phyloP scores from a whole-genome alignment of 2,888 invertebrate species.

The Callyntrura guangdongensis region DNA sequence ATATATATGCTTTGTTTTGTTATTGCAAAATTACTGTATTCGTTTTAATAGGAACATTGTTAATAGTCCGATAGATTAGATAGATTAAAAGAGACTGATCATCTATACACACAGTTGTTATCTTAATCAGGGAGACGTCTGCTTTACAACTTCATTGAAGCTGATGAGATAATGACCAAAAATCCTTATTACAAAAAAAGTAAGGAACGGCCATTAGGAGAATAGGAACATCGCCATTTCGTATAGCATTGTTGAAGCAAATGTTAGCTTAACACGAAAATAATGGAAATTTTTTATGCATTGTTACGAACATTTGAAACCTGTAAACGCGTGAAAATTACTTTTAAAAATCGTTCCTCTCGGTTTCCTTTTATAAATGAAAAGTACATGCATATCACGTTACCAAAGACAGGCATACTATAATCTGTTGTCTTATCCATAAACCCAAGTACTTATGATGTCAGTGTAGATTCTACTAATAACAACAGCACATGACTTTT shows the following conservation, averaged over 20 bases:
- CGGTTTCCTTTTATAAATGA: constrained; percentile 13
- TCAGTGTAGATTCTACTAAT: constrained; percentile 1
- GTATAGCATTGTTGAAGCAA: constrained; percentile 6
- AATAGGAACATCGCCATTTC: constrained; percentile 15
- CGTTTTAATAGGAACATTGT: constrained; percentile 41
- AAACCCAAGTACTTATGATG: not conserved
- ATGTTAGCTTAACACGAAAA: constrained; percentile 38
- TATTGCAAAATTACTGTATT: constrained; percentile 32
- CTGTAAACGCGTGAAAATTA: constrained; percentile 49
- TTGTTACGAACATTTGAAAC: not conserved
- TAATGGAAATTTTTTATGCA: constrained; percentile 20
- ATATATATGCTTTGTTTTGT: not conserved
- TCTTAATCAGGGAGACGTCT: constrained; percentile 55
- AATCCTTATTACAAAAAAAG: constrained; percentile 20
- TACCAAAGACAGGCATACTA: not conserved
- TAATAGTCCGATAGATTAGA: constrained; percentile 38
- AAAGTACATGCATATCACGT: not conserved
- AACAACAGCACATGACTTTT: constrained; percentile 22
- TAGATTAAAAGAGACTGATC: constrained; percentile 19
- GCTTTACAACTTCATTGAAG: constrained; percentile 34
- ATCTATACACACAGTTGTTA: constrained; percentile 16
- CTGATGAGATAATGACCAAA: constrained; percentile 37
- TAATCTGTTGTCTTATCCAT: not conserved
- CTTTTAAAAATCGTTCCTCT: not conserved
- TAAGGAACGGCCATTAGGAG: constrained; percentile 38